Conservation (phyloP, 2,113 vertebrate species). For the Lepus europaeus region DNA sequence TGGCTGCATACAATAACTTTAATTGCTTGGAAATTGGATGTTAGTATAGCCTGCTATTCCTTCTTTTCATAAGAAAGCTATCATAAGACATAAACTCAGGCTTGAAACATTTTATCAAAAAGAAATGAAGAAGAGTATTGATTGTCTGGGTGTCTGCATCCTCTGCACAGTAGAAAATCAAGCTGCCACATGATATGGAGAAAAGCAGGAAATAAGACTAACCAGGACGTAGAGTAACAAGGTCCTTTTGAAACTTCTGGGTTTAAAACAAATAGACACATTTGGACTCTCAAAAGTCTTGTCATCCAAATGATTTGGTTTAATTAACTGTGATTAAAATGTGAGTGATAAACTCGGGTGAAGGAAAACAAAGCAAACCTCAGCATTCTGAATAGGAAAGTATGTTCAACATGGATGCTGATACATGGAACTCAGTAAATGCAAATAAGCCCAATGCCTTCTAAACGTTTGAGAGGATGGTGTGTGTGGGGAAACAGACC, state of each 20-base stretch:
- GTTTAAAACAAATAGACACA: neutral
- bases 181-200: neutral
- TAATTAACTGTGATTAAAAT: neutral
- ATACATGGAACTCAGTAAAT: neutral
- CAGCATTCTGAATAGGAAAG: neutral
- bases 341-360: neutral
- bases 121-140: neutral
- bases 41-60: neutral
- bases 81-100: neutral
- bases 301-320: neutral
- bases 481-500: neutral
- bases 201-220: neutral
- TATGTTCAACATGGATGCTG: neutral
- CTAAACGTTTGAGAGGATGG: no score
- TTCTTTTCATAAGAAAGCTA: no score
- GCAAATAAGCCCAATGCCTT: neutral
- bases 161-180: neutral
- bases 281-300: neutral
- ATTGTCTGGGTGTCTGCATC: neutral
- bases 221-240: no score
- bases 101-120: neutral
- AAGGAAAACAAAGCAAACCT: neutral
- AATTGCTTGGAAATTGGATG: neutral
- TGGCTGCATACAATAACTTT: neutral
- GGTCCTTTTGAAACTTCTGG: neutral